These are phyloP conservation scores for Halcyon smyrnensis DNA, from an alignment of 2,797 vertebrate genomes.

Conservation along the genomic window DNA sequence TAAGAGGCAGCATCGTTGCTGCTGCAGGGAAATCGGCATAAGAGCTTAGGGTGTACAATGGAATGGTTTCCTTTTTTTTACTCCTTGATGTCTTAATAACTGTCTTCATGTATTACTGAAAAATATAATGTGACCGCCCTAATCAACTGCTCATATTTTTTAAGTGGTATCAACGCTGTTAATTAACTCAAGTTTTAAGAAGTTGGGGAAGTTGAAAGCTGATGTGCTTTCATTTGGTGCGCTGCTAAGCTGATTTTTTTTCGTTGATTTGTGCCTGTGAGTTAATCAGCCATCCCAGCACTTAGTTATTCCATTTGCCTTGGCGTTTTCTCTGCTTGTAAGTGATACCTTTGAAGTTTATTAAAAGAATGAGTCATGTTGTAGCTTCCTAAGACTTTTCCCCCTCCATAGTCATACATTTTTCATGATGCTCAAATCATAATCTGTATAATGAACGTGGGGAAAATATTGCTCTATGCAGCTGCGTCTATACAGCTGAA, in stretches of 20 bases:
- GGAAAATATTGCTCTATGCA: not conserved
- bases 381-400: slow-evolving; percentile 27
- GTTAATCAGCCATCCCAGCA: slow-evolving; percentile 43
- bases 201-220: slow-evolving; percentile 35
- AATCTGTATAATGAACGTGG: slow-evolving; percentile 17
- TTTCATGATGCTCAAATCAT: slow-evolving; percentile 43
- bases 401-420: slow-evolving; percentile 24
- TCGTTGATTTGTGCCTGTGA: slow-evolving; percentile 47
- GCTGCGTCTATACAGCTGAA: not conserved
- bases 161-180: slow-evolving; percentile 20
- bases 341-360: slow-evolving; percentile 57
- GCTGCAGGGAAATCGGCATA: not conserved
- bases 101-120: not conserved
- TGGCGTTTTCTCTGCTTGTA: slow-evolving; percentile 8
- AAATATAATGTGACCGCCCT: not conserved
- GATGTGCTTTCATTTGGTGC: not conserved
- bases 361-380: slow-evolving; percentile 54
- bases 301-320: slow-evolving; percentile 41
- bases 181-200: slow-evolving; percentile 57
- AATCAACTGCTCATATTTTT: slow-evolving; percentile 64
- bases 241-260: slow-evolving; percentile 47
- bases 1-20: not conserved
- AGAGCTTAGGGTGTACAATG: not conserved
- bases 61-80: not conserved
- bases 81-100: slow-evolving; percentile 38